Base-by-base conservation (phyloP, 2,888 invertebrate species). In the Ecdyonurus torrentis region DNA sequence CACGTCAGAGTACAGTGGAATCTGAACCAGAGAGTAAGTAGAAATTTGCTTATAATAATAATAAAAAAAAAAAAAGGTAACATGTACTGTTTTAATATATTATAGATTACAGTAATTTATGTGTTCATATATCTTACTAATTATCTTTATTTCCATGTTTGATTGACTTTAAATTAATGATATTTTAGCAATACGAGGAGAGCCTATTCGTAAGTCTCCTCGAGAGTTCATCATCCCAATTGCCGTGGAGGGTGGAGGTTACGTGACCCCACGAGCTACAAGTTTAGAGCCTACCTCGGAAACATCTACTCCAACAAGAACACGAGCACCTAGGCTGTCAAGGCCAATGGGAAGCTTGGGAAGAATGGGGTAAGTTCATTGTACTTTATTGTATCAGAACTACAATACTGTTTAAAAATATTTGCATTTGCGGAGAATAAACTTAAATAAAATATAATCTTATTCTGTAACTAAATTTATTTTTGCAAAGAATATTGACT, bases 201-300 rank as follows among this genome's bases (percentile, higher is more conserved):
- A 87, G 73, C 89, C 90, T 3, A 91, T 91, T 71, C 85, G 88
- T 72, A 92, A 91, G 76, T 90, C 90, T 18, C 90, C 91, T 19
- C 81, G 92, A 58, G 92, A 93, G 76, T 91, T 90, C 72, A 91
- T 93, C 70, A 92, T 93, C 74, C 92, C 92, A n/a, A 92, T 93
- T 71, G 90, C 91, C 20, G 87, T 92, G 63, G 92, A 93, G 74
- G 92, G 91, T 68, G 91, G 90, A 66, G 91, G 91, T 65, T 89
- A 86, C 73, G 87, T 89, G 3, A 88, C 87, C 23, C 88, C 89
- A 23, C 79, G 84, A 64, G 82, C 82, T 65, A 85, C 87, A 67
- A 88, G 89, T 73, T 77, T 89, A 64, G 89, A 90, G 72, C 88
- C 88, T 19, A 80, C 79, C 2, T 63, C 65, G 10, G 65, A 65